These are phyloP conservation scores for Oreotrochilus melanogaster DNA, from an alignment of 2,113 vertebrate species.

Conservation along the genomic window DNA sequence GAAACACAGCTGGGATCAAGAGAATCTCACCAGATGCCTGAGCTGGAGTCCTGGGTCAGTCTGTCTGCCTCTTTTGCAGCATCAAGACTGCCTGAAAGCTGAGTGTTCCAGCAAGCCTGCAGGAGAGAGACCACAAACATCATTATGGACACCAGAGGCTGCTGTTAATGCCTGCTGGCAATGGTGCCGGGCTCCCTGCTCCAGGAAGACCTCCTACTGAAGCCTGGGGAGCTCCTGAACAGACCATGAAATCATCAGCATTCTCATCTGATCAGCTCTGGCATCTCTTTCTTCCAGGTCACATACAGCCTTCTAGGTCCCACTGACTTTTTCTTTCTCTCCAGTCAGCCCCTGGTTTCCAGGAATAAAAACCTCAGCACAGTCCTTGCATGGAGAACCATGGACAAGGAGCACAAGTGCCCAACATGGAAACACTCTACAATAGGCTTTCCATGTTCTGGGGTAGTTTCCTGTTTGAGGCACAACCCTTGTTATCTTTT, in stretches of 20 bases:
- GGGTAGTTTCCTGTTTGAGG: neutral
- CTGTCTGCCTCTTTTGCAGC: neutral
- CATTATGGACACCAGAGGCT: neutral
- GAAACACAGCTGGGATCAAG: neutral
- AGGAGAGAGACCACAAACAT: no score
- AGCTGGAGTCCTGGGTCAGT: neutral
- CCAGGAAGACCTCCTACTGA: neutral
- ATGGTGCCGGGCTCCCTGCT: neutral
- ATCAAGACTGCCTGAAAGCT: neutral
- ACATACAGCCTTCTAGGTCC: neutral
- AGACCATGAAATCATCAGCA: neutral
- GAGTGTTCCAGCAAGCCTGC: neutral
- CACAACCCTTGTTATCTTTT: neutral
- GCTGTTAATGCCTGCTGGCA: neutral
- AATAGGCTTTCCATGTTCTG: neutral
- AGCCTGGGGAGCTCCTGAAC: neutral
- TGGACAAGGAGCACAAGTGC: neutral
- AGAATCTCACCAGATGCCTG: accelerated
- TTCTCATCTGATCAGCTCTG: neutral
- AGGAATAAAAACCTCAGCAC: neutral
- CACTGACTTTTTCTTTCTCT: neutral
- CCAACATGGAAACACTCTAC: neutral
- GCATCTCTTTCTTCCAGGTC: neutral
- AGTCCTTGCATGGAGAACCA: neutral
- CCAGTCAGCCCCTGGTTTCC: neutral